Base-by-base conservation (phyloP, 2,888 invertebrate genomes). In the Neocrepidodera transversa region DNA sequence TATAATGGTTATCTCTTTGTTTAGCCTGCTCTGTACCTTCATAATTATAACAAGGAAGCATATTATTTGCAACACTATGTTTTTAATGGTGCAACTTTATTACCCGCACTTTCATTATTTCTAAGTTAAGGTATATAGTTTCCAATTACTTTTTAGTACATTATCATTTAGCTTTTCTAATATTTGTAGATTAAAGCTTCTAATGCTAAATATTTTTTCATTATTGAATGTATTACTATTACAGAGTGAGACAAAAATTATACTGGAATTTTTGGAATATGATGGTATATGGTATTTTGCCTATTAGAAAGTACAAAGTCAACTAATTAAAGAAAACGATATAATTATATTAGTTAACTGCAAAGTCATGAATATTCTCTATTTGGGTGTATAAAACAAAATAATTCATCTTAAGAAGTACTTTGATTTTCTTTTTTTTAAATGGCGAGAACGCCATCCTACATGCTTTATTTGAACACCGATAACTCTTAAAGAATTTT, bases 51-150 rank as follows among this genome's bases (percentile, higher is more conserved):
- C 47, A 47, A 47, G 47, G 50, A 20, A 50, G 35, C 20, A 16
- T 50, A 50, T 50, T 50, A 35, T 50, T 48, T 28, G 26, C 30
- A 48, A 48, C 13, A 16, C 2, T 30, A 48, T 48, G 48, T 48
- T 48, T 48, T 28, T 17, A 48, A 28, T 7, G 30, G 30, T 28
- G 48, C 28, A 17, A 48, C 17, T 28, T 28, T 28, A 10, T 28
- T 28, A 28, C 6, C 28, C 30, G 20, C 28, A 48, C 16, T 10
- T 48, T 48, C 13, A 48, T 26, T 14, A 48, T 48, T 28, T 48
- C 30, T 28, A 16, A 14, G 10, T 20, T 13, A 17, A 48, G 26
- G 48, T 30, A 48, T 30, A 16, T 30, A 48, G 30, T 1, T 48
- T 10, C 47, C 47, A 47, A 26, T 47, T 28, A 47, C 47, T 23